These are phyloP conservation scores for honey bee (Apis mellifera) DNA, from an alignment of 1,140 invertebrate genomes.

Conservation along the genomic window DNA sequence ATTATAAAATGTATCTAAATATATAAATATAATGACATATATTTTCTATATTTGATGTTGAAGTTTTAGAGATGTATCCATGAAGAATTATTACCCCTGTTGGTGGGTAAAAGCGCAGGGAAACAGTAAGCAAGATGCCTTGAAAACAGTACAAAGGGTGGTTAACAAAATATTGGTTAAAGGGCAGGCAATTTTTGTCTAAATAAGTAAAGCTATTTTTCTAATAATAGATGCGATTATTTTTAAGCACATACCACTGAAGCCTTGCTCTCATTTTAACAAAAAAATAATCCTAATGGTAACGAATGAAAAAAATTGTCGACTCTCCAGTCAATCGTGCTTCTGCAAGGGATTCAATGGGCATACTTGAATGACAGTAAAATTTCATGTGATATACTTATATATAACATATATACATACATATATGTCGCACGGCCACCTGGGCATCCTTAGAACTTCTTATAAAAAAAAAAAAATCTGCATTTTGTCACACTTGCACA, in stretches of 20 bases:
- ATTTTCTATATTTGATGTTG: conserved; percentile 82
- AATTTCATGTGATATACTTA: conserved; percentile 76
- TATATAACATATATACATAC: conserved; percentile 54
- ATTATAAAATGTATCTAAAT: conserved; percentile 76
- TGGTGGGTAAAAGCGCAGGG: conserved; percentile 74
- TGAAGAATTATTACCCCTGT: conserved; percentile 65
- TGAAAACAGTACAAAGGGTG: conserved; percentile 82
- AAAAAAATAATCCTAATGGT: conserved; percentile 48
- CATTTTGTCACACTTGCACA: conserved; percentile 78
- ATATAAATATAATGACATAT: conserved; percentile 77
- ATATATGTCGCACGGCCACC: conserved; percentile 66
- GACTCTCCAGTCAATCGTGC: conserved; percentile 72
- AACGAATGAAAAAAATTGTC: conserved; percentile 54
- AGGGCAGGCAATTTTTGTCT: conserved; percentile 81
- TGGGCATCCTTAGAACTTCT: conserved; percentile 74
- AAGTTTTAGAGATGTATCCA: conserved; percentile 79
- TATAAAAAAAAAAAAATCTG: conserved; percentile 69
- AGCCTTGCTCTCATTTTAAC: conserved; percentile 80
- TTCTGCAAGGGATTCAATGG: conserved; percentile 80
- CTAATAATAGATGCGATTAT: conserved; percentile 80
- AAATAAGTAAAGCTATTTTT: conserved; percentile 82
- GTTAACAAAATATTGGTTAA: conserved; percentile 79
- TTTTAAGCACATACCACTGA: conserved; percentile 81
- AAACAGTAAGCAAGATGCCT: conserved; percentile 81
- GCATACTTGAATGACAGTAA: conserved; percentile 78